phyloP scores from a whole-genome alignment of 2,113 vertebrate genomes.

The Macaca mulatta region DNA sequence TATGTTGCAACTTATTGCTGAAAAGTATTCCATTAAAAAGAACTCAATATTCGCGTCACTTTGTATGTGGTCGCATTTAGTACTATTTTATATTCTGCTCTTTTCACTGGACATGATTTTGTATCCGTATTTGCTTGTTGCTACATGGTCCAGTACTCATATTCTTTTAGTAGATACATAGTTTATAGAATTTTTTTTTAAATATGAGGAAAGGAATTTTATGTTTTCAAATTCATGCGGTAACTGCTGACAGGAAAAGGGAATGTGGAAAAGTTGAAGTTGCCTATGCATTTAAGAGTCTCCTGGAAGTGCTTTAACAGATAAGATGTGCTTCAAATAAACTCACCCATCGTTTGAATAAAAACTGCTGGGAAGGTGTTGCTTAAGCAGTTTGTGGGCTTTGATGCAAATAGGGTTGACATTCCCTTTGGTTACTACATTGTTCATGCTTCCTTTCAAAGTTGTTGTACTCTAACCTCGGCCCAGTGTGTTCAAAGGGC shows the following conservation, averaged over 20 bases:
- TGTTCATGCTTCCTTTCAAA: conserved; percentile 59
- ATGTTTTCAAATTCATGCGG: conserved; percentile 66
- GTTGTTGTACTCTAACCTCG: not conserved
- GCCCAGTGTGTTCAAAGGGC: not conserved
- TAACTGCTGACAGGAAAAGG: conserved; percentile 74
- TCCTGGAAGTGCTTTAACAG: conserved; percentile 68
- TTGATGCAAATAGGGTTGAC: conserved; percentile 66
- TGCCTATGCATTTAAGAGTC: conserved; percentile 62
- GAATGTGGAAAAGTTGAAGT: conserved; percentile 32
- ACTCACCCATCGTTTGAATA: conserved; percentile 66
- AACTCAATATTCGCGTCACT: not conserved
- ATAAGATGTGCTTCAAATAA: conserved; percentile 73
- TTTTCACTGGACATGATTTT: conserved; percentile 47
- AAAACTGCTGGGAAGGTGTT: conserved; percentile 73
- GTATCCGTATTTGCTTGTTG: conserved; percentile 57
- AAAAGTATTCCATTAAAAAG: conserved; percentile 28
- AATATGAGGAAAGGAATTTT: conserved; percentile 66
- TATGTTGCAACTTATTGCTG: not conserved
- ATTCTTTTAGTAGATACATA: conserved; percentile 62
- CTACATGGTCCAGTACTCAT: conserved; percentile 39
- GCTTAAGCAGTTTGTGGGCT: conserved; percentile 66
- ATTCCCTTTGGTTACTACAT: conserved; percentile 30
- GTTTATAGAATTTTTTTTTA: conserved; percentile 58
- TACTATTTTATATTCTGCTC: conserved; percentile 27
- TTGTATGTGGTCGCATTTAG: conserved; percentile 24